phyloP scores from a whole-genome alignment of 2,797 vertebrate genomes.

The Acanthornis magna region DNA sequence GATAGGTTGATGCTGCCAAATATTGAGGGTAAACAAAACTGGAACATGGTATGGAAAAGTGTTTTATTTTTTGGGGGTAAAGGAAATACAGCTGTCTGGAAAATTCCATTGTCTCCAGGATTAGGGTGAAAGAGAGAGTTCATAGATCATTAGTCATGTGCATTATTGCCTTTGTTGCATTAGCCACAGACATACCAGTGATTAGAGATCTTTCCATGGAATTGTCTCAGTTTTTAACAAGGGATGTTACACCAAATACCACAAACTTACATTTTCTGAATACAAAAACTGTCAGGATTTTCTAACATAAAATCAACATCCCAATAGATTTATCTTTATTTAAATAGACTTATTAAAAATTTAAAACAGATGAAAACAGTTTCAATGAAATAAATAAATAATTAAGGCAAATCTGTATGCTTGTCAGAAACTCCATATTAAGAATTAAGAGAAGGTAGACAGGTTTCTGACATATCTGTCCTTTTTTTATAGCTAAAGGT shows the following conservation, averaged over 20 bases:
- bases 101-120: background rate
- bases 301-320: conserved; percentile 73
- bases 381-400: conserved; percentile 82
- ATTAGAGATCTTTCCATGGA: background rate
- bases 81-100: background rate
- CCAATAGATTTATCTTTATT: conserved; percentile 74
- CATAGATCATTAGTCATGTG: background rate
- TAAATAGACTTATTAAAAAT: conserved; percentile 81
- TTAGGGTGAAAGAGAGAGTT: background rate
- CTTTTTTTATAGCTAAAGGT: conserved; percentile 66
- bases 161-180: background rate
- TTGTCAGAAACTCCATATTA: conserved; percentile 75
- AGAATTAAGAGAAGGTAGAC: conserved; percentile 74
- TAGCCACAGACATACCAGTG: background rate
- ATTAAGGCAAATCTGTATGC: conserved; percentile 80
- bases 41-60: background rate
- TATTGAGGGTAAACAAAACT: background rate
- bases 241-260: background rate
- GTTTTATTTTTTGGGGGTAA: background rate
- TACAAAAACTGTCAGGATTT: conserved; percentile 56
- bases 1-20: background rate
- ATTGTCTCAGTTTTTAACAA: background rate
- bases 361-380: conserved; percentile 77
- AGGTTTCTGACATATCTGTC: conserved; percentile 73
- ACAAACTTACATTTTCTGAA: conserved; percentile 3